Conservation (phyloP, 2,888 invertebrate species). For the Hydrotaea diabolus region DNA sequence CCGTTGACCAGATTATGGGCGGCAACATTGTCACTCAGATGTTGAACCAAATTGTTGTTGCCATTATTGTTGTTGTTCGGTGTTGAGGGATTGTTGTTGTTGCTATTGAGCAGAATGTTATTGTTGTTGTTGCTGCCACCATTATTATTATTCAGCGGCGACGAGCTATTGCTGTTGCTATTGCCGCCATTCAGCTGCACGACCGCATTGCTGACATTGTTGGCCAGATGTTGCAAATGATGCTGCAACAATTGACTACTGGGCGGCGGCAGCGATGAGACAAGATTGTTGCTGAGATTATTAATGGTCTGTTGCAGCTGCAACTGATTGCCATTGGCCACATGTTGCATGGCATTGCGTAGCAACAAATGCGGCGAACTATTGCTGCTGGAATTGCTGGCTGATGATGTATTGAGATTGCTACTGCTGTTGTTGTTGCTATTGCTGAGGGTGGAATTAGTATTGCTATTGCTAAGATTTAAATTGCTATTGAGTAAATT, state of each 20-base stretch:
- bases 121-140: conserved; percentile 62
- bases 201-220: conserved; percentile 53
- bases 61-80: conserved; percentile 61
- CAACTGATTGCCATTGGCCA: conserved; percentile 67
- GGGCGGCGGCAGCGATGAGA: conserved; percentile 77
- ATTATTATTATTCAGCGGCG: conserved; percentile 66
- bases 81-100: conserved; percentile 69
- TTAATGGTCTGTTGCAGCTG: conserved; percentile 70
- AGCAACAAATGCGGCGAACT: conserved; percentile 66
- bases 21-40: conserved; percentile 72
- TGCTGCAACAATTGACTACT: conserved; percentile 80
- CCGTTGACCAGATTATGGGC: conserved; percentile 74
- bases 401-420: conserved; percentile 19
- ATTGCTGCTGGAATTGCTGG: conserved; percentile 37
- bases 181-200: conserved; percentile 76
- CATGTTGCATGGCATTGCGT: conserved; percentile 76
- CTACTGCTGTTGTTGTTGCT: conserved; percentile 66
- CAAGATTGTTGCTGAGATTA: conserved; percentile 71
- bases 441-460: conserved; percentile 30
- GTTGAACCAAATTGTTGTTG: conserved; percentile 70
- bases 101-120: conserved; percentile 61
- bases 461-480: conserved; percentile 66
- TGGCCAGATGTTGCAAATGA: conserved; percentile 80
- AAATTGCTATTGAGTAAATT: conserved; percentile 67
- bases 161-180: conserved; percentile 64